These are phyloP conservation scores for Parazoanthus darwini DNA, from an alignment of 92 coral and sea anemone species.

Conservation along the genomic window DNA sequence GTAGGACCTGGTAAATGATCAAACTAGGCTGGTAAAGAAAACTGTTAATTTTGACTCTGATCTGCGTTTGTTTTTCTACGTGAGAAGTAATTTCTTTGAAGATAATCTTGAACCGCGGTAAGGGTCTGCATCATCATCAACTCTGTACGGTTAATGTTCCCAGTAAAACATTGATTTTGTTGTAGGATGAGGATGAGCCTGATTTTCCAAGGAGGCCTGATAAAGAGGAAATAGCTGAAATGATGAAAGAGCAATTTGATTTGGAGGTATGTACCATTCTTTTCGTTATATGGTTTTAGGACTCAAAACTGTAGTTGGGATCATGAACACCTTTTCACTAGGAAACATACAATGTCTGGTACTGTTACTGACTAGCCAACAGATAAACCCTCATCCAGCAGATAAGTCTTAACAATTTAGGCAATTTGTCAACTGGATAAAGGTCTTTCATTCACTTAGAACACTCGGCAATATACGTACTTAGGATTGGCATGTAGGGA, in stretches of 20 bases:
- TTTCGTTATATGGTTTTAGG: neutral
- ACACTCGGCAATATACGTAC: neutral
- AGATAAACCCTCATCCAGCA: neutral
- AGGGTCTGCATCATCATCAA: too few relatives aligned
- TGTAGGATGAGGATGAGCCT: slow-evolving; percentile 92
- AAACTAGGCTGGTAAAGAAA: too few relatives aligned
- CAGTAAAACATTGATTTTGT: neutral
- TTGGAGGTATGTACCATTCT: neutral
- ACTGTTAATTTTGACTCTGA: too few relatives aligned
- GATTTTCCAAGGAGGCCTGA: slow-evolving; percentile 63
- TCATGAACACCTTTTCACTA: neutral
- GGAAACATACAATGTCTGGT: too few relatives aligned
- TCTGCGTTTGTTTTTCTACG: too few relatives aligned
- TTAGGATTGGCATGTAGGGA: neutral
- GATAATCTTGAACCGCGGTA: too few relatives aligned
- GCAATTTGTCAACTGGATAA: neutral
- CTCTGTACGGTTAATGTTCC: neutral
- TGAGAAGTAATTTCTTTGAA: too few relatives aligned
- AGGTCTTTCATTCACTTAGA: neutral
- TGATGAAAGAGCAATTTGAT: slow-evolving; percentile 66
- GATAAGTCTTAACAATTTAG: neutral
- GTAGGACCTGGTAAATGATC: too few relatives aligned
- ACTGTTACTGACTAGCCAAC: neutral
- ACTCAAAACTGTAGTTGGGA: neutral
- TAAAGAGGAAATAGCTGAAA: slow-evolving; percentile 66